phyloP scores from a whole-genome alignment of 2,113 vertebrate genomes.

The Mionectes macconnelli region DNA sequence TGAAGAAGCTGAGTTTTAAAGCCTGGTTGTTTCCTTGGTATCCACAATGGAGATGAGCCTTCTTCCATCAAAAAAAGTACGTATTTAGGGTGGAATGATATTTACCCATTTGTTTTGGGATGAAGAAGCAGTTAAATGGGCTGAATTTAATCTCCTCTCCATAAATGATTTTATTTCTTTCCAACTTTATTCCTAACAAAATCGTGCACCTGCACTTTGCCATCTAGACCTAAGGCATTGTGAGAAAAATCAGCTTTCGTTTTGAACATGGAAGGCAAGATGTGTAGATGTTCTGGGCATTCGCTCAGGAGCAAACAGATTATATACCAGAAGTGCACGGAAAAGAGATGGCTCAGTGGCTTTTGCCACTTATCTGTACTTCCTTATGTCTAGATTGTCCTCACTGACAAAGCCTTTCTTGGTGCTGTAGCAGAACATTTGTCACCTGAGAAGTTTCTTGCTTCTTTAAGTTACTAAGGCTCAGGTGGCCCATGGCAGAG shows the following conservation, averaged over 20 bases:
- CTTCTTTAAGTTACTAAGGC: background rate
- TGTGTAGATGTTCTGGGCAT: conserved; percentile 25
- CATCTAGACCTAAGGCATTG: conserved; percentile 78
- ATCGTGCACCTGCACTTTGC: conserved; percentile 80
- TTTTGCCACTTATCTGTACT: background rate
- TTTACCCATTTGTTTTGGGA: background rate
- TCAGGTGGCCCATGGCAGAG: background rate
- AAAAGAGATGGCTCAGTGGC: background rate
- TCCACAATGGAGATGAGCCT: background rate
- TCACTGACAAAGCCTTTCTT: background rate
- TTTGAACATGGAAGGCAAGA: conserved; percentile 83
- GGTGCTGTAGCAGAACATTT: background rate
- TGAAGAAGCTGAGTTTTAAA: background rate
- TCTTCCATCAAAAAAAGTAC: background rate
- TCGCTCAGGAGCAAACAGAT: background rate
- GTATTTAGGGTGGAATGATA: background rate
- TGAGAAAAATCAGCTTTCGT: conserved; percentile 83
- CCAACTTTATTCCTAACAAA: background rate
- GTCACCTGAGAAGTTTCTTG: background rate
- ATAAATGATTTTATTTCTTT: background rate
- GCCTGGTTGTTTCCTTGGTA: background rate
- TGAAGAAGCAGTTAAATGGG: background rate
- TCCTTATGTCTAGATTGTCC: background rate
- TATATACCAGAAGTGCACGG: background rate
- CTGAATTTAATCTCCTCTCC: background rate